These are phyloP conservation scores for Leptocoma aspasia DNA, from an alignment of 2,113 vertebrate species.

Conservation along the genomic window DNA sequence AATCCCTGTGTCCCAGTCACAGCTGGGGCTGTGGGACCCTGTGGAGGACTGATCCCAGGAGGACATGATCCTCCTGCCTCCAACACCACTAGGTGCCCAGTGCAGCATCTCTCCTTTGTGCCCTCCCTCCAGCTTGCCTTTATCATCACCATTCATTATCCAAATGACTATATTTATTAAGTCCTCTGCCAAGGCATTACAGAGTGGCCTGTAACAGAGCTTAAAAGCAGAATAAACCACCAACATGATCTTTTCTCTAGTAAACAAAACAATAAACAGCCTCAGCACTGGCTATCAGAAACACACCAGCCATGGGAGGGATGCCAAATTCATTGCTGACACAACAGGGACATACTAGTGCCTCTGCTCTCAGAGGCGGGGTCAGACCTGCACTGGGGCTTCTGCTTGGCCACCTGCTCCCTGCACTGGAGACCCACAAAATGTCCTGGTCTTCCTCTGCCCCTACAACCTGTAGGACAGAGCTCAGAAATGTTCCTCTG, in stretches of 20 bases:
- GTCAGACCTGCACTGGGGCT: neutral
- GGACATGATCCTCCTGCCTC: neutral
- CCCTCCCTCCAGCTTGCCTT: neutral
- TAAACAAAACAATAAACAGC: neutral
- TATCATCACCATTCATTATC: slow-evolving; percentile 55
- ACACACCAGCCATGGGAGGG: neutral
- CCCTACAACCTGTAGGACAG: neutral
- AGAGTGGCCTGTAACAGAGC: slow-evolving; percentile 45
- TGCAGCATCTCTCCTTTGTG: neutral
- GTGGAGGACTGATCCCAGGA: accelerated
- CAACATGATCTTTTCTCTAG: neutral
- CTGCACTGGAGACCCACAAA: neutral
- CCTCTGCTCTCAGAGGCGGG: neutral
- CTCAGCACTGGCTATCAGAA: neutral
- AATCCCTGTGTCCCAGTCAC: neutral
- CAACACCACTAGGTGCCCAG: neutral
- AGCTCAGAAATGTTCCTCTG: neutral
- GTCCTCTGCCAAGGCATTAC: slow-evolving; percentile 40
- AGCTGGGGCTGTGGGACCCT: neutral
- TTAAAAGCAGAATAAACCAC: slow-evolving; percentile 52
- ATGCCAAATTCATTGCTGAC: neutral
- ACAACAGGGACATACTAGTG: neutral
- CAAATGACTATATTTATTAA: slow-evolving; percentile 60
- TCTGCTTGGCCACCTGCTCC: neutral
- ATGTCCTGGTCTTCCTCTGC: neutral